Evolutionary conservation across 2,888 invertebrate genomes (phyloP).

Genomic region (Sympetrum striolatum): DNA sequence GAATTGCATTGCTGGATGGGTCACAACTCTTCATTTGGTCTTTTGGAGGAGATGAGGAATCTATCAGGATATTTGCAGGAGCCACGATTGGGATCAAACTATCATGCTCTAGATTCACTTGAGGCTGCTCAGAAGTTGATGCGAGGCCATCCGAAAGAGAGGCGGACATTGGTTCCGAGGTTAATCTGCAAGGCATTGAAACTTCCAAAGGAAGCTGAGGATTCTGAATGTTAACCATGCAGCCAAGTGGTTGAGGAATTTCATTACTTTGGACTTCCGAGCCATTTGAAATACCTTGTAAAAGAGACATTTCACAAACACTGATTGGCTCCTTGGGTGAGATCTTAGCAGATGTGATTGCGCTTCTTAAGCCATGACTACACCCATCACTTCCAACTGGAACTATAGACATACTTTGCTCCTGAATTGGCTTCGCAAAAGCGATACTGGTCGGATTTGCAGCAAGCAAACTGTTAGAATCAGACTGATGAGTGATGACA

Average conservation of each 20-base stretch:
- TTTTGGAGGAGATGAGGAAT: background rate
- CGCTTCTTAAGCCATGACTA: background rate
- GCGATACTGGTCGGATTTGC: background rate
- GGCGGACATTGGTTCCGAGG: background rate
- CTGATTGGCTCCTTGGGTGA: background rate
- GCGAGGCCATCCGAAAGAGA: background rate
- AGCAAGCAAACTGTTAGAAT: background rate
- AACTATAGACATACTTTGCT: background rate
- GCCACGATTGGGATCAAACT: background rate
- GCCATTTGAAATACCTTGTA: background rate
- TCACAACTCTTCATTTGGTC: background rate
- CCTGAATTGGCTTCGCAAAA: background rate
- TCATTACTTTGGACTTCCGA: background rate
- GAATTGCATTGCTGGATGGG: background rate
- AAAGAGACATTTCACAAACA: background rate
- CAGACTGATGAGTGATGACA: background rate
- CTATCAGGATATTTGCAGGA: background rate
- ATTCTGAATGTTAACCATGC: conserved; percentile 2
- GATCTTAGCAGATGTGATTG: background rate
- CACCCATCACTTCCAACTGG: background rate
- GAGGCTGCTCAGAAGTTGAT: background rate
- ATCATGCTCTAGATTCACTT: conserved; percentile 7
- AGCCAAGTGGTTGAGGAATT: background rate
- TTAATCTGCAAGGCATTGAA: background rate
- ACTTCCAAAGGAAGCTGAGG: background rate